Conservation (phyloP, 2,888 invertebrate genomes). For the Lamellibrachia columna region DNA sequence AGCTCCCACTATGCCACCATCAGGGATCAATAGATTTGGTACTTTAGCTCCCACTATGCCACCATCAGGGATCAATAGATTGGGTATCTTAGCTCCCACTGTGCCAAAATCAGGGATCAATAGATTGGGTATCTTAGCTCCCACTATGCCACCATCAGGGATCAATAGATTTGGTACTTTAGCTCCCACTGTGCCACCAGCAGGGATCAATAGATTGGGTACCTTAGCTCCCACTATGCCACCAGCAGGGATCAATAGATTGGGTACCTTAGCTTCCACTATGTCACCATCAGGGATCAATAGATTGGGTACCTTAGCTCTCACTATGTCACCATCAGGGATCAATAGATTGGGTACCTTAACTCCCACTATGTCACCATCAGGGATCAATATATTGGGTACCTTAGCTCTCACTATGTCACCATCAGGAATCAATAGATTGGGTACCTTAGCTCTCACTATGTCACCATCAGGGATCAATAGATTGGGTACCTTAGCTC, state of each 20-base stretch:
- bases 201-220: not conserved
- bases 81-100: not conserved
- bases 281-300: not conserved
- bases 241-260: not conserved
- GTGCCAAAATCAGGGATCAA: not conserved
- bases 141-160: not conserved
- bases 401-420: not conserved
- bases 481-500: not conserved
- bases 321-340: not conserved
- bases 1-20: not conserved
- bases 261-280: not conserved
- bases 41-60: not conserved
- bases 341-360: not conserved
- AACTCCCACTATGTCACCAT: not conserved
- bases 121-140: not conserved
- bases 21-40: not conserved
- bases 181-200: not conserved
- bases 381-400: not conserved
- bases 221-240: not conserved
- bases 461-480: not conserved
- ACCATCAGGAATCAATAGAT: not conserved
- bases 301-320: not conserved
- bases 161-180: not conserved
- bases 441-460: not conserved
- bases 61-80: not conserved